These are phyloP conservation scores for Loxodonta africana DNA, from an alignment of 2,113 vertebrate species.

Conservation along the genomic window DNA sequence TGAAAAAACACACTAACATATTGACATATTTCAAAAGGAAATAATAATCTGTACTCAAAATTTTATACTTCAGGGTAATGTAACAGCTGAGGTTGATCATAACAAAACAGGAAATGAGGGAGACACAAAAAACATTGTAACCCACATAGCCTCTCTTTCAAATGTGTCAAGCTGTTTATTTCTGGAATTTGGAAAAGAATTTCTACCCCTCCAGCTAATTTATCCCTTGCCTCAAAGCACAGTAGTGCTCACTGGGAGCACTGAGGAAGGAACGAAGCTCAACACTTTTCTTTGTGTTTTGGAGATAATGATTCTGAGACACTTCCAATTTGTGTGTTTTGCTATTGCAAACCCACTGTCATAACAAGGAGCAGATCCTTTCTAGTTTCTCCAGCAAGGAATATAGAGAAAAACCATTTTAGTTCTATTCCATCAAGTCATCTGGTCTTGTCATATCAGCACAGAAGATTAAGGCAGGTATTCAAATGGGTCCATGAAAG, in stretches of 20 bases:
- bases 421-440: neutral
- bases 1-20: neutral
- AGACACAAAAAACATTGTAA: conserved; percentile 52
- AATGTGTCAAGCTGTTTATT: conserved; percentile 67
- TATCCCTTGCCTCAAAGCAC: conserved; percentile 50
- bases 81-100: conserved; percentile 67
- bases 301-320: conserved; percentile 41
- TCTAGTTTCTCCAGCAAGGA: neutral
- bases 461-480: neutral
- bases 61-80: neutral
- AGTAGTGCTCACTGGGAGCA: neutral
- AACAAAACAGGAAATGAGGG: conserved; percentile 71
- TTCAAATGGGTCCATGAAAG: neutral
- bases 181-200: conserved; percentile 69
- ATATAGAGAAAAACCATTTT: conserved; percentile 11
- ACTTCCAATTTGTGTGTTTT: conserved; percentile 44
- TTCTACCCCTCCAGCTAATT: conserved; percentile 69
- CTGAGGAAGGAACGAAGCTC: neutral
- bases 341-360: neutral
- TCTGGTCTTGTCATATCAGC: neutral
- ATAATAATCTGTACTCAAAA: conserved; percentile 35
- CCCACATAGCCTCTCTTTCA: conserved; percentile 42
- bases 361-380: neutral
- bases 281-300: conserved; percentile 15
- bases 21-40: conserved; percentile 28